Evolutionary conservation across 1,140 invertebrate species (phyloP).

Genomic region (Stegodyphus dumicola): DNA sequence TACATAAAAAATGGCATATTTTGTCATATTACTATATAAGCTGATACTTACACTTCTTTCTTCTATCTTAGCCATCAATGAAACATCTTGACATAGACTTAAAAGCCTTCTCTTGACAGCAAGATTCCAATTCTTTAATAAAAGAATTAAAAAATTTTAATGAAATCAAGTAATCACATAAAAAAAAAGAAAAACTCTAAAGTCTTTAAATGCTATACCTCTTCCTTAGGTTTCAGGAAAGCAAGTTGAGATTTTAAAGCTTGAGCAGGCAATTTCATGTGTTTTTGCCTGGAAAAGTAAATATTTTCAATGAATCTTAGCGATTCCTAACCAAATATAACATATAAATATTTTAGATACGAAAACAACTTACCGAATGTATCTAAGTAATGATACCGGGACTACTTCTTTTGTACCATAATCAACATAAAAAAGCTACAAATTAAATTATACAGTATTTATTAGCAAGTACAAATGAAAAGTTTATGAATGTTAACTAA

Average conservation of each 20-base stretch:
- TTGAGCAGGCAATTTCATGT: slow-evolving; percentile 23
- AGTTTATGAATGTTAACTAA: not conserved
- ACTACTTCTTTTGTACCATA: slow-evolving; percentile 33
- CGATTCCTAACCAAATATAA: not conserved
- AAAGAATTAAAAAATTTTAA: not conserved
- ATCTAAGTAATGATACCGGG: not conserved
- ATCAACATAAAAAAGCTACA: slow-evolving; percentile 42
- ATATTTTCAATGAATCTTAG: not conserved
- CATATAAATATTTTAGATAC: not conserved
- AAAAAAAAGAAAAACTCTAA: not conserved
- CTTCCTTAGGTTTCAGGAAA: not conserved
- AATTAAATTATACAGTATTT: not conserved
- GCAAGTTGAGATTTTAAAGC: slow-evolving; percentile 9
- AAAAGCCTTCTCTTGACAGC: not conserved
- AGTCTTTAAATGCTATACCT: not conserved
- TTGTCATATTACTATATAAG: too few species aligned
- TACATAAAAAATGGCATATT: too few species aligned
- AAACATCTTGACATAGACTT: not conserved
- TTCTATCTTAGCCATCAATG: slow-evolving; percentile 19
- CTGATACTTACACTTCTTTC: too few species aligned
- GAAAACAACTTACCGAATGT: slow-evolving; percentile 20
- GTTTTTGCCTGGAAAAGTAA: slow-evolving; percentile 1
- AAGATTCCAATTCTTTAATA: not conserved
- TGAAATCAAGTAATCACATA: not conserved
- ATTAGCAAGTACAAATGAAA: not conserved